phyloP scores from a whole-genome alignment of 1,140 invertebrate species.

The Nymphalis io region DNA sequence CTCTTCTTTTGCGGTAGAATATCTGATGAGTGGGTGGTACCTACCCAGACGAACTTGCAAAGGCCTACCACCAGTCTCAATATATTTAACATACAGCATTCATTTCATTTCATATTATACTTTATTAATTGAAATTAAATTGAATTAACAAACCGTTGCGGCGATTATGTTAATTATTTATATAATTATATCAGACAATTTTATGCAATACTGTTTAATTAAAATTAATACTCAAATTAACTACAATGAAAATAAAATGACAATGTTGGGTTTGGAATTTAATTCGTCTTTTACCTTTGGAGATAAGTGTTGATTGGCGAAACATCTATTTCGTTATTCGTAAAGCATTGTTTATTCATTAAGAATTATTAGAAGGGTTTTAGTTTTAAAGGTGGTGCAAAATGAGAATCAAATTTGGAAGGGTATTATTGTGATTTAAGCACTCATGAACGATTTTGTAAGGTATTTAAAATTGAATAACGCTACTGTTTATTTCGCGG shows the following conservation, averaged over 20 bases:
- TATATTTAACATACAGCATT: too few relatives aligned
- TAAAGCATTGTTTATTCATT: slow-evolving; percentile 2
- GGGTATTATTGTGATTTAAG: slow-evolving; percentile 11
- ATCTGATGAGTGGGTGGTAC: too few relatives aligned
- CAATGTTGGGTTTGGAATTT: neutral
- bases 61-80: too few relatives aligned
- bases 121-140: too few relatives aligned
- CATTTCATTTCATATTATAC: too few relatives aligned
- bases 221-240: neutral
- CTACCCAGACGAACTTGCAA: too few relatives aligned
- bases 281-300: neutral
- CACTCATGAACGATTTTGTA: neutral
- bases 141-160: too few relatives aligned
- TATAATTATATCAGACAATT: too few relatives aligned
- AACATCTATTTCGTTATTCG: neutral
- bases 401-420: neutral
- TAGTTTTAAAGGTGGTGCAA: neutral
- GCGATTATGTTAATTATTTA: too few relatives aligned
- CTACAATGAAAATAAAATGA: neutral
- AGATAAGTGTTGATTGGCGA: neutral
- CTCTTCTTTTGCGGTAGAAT: too few relatives aligned
- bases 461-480: neutral
- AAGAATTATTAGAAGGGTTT: slow-evolving; percentile 21
- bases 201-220: too few relatives aligned
- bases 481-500: too few relatives aligned